Evolutionary conservation across 92 coral and sea anemone genomes (phyloP).

Genomic region (Porites evermanni): DNA sequence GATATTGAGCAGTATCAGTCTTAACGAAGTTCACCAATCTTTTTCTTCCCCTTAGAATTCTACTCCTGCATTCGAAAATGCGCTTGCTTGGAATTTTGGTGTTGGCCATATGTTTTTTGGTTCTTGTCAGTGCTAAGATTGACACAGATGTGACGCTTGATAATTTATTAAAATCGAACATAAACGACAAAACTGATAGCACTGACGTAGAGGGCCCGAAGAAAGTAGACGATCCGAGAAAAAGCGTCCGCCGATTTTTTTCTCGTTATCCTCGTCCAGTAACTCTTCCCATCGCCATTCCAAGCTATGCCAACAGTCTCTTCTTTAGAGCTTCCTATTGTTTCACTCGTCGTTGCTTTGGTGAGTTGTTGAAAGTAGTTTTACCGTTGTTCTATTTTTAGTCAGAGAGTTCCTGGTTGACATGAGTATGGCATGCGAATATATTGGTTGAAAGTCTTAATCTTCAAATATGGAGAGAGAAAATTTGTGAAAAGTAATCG

Average conservation of each 20-base stretch:
- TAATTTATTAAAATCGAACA: neutral
- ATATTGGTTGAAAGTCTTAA: too few relatives aligned
- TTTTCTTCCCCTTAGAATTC: neutral
- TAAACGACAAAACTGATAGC: neutral
- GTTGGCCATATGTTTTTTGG: neutral
- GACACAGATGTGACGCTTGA: neutral
- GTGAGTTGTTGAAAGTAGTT: neutral
- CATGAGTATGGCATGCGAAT: too few relatives aligned
- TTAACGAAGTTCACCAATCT: neutral
- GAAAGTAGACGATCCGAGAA: neutral
- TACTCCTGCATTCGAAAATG: neutral
- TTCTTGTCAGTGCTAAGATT: neutral
- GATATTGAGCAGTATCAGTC: too few relatives aligned
- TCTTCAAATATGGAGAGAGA: too few relatives aligned
- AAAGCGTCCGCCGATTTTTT: neutral
- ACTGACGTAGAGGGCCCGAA: neutral
- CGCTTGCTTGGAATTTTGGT: neutral
- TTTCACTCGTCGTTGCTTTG: neutral
- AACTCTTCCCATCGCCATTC: neutral
- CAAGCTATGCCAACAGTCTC: neutral
- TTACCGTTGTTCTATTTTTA: too few relatives aligned
- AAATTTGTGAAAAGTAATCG: too few relatives aligned
- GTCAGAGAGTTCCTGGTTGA: too few relatives aligned
- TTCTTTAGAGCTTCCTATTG: neutral
- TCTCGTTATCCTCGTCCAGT: neutral